Evolutionary conservation across 1,140 invertebrate species (phyloP).

Genomic region (Nixonia krombeini): DNA sequence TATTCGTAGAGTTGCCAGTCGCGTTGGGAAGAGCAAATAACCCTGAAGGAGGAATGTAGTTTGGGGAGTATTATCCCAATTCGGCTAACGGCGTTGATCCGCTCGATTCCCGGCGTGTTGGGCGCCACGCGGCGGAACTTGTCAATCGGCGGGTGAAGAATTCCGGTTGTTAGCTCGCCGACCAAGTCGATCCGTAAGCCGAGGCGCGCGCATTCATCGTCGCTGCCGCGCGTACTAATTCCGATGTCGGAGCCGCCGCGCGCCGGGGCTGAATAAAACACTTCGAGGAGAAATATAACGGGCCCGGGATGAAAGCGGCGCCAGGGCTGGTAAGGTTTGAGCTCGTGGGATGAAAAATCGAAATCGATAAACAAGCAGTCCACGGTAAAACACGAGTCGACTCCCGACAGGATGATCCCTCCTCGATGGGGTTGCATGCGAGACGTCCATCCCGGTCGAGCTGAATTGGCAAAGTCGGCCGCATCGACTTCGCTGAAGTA

Average conservation of each 20-base stretch:
- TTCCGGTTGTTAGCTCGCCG: slow-evolving; percentile 24
- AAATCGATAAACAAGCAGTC: slow-evolving; percentile 28
- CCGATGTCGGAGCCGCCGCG: slow-evolving; percentile 1
- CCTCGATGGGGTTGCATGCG: not conserved
- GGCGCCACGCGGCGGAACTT: not conserved
- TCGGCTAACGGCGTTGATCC: no score
- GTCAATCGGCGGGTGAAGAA: slow-evolving; percentile 30
- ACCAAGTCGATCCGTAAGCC: slow-evolving; percentile 30
- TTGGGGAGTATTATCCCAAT: no score
- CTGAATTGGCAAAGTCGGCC: slow-evolving; percentile 7
- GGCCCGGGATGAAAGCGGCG: slow-evolving; percentile 1
- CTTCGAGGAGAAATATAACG: not conserved
- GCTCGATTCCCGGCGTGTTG: no score
- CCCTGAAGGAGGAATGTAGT: no score
- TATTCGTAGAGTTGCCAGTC: no score
- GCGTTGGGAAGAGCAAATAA: no score
- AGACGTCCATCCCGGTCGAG: not conserved
- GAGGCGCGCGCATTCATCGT: slow-evolving; percentile 13
- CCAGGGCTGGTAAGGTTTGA: not conserved
- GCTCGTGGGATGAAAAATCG: slow-evolving; percentile 22
- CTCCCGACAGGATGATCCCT: not conserved
- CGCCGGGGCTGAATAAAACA: slow-evolving; percentile 26
- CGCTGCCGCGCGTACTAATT: slow-evolving; percentile 13
- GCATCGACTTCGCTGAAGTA: slow-evolving; percentile 7
- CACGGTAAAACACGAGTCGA: slow-evolving; percentile 8